Evolutionary conservation across 2,888 invertebrate genomes (phyloP), one percentile per base, ranked within the genome.

Genomic region (Isotomurus palustris): DNA sequence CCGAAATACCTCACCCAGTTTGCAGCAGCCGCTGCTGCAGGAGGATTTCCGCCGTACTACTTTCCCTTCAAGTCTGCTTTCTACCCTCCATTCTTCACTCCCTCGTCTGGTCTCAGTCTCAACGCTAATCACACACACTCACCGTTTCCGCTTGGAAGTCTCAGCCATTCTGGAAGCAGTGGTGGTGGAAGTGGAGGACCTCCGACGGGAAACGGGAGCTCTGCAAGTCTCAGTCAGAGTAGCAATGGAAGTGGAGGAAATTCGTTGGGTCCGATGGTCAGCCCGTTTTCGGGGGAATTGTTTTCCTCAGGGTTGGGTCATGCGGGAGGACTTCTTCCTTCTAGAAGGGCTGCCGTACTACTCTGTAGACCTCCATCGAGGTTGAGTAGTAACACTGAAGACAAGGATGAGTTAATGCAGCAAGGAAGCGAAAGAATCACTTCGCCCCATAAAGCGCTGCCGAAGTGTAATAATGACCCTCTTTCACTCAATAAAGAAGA

Each of bases 401-500:
- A 8, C 8, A 32, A 14, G 8, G 14, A 32, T 14, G 32, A 14
- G 8, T 8, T 8, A 14, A 14, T 32, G 8, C 8, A 14, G 14
- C 8, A 14, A 14, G 43, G 43, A 22, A 12, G 22, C 10, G 43
- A 17, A 17, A 12, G 19, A 40, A 19, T 21, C 12, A 21, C 21
- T 22, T 12, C 12, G 24, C 24, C 43, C 5, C n/a, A n/a, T n/a
- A n/a, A n/a, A n/a, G n/a, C n/a, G n/a, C n/a, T n/a, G n/a, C n/a
- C n/a, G n/a, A n/a, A n/a, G n/a, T n/a, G n/a, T n/a, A n/a, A n/a
- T n/a, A n/a, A n/a, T n/a, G n/a, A n/a, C n/a, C n/a, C n/a, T n/a
- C n/a, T n/a, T n/a, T 6, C 24, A 22, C 77, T 24, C 6, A 50
- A 49, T 6, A 85, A 85, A 72, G 87, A 87, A 68, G 86, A 87